Base-by-base conservation (phyloP, 2,888 invertebrate species). In the Clistopyga incitator region DNA sequence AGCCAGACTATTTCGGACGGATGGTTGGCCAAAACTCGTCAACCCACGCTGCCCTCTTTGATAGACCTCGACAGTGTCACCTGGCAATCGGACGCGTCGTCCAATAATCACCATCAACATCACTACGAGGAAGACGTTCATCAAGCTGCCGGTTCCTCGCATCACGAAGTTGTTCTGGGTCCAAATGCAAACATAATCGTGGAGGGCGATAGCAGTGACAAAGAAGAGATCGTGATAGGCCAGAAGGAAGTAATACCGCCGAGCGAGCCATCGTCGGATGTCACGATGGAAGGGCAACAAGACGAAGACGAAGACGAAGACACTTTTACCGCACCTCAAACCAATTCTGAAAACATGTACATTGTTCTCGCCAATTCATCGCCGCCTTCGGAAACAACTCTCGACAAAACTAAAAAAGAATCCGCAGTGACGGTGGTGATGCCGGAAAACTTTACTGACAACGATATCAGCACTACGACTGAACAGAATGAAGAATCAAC, bases 1-100 rank as follows among this genome's bases (percentile, higher is more conserved):
- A 95, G 90, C 1, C 89, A 91, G 25, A 89, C 90, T 0, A 61
- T 90, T 1, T 86, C 89, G 1, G 89, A 87, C 4, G 88, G 88
- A 1, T 90, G 91, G 90, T 76, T 87, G 2, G 88, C 56, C 4
- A 68, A 67, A 8, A 72, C 29, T 20, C 23, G 45, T 20, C 42
- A n/a, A 25, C 59, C 68, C 13, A 20, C 70, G 2, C 23, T 61
- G 18, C 67, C 71, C 1, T 42, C 72, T 8, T 20, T 78, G 20
- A 59, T 67, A 0, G 86, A 88, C 77, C 79, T 80, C 34, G 65
- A 82, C 83, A 0, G 89, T 76, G 92, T 90, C 20, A 93, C 91
- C 67, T 93, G 92, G 91, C 56, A 52, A 64, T 65, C 74, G 1
- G 74, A 65, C 34, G 61, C 91, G 88, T 79, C 90, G 89, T 20